Percentiles rank a stretch among this genome's conserved stretches.
Evolutionary conservation across 2,888 invertebrate species (phyloP).

Genomic region (Tachystola acroxantha): DNA sequence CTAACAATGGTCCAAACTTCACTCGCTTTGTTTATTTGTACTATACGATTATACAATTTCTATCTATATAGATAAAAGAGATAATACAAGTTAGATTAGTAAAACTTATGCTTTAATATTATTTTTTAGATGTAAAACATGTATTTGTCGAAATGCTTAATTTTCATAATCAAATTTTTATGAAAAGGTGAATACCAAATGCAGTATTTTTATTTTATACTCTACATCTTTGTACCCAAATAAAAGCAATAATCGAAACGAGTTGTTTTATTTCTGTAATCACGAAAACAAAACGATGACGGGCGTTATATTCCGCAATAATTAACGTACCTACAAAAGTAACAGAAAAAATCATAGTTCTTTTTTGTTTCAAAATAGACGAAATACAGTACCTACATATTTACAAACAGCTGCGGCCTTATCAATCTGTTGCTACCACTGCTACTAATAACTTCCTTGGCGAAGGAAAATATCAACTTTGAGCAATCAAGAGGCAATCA

Average conservation of each 20-base stretch:
- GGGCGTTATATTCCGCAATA: not conserved
- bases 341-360: constrained; percentile 10
- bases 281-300: constrained; percentile 8
- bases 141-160: constrained; percentile 74
- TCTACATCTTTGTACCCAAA: constrained; percentile 76
- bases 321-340: constrained; percentile 7
- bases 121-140: constrained; percentile 67
- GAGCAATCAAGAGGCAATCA: not conserved
- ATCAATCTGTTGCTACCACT: constrained; percentile 29
- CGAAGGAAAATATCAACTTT: constrained; percentile 5
- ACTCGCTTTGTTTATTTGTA: constrained; percentile 76
- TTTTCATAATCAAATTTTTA: constrained; percentile 74
- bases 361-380: constrained; percentile 24
- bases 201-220: constrained; percentile 77
- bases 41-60: constrained; percentile 73
- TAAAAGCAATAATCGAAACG: constrained; percentile 67
- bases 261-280: constrained; percentile 27
- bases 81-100: constrained; percentile 59
- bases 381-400: constrained; percentile 23
- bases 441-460: constrained; percentile 30
- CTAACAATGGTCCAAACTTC: constrained; percentile 77
- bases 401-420: constrained; percentile 54
- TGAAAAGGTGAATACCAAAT: constrained; percentile 74
- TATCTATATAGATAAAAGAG: constrained; percentile 71
- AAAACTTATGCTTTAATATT: constrained; percentile 69